Evolutionary conservation across 2,113 vertebrate species (phyloP), one percentile per base, ranked within the genome.

Genomic region (Colossoma macropomum): DNA sequence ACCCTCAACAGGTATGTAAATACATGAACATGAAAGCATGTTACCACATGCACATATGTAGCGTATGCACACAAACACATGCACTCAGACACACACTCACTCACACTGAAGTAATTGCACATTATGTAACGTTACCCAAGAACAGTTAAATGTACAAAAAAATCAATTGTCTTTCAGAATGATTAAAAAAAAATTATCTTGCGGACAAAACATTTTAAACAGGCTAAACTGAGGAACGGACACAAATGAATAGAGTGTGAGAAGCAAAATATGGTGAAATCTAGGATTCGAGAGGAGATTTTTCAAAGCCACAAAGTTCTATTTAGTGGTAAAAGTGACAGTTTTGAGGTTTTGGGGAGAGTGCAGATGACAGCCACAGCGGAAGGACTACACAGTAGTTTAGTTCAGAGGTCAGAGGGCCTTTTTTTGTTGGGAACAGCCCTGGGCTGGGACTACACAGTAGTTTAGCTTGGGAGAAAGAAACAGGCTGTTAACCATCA

Each of bases 331-430:
- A 25, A 65, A 74, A 45, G 50, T 74, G 60, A 84, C 77, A 62
- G 54, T 60, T 63, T 70, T 66, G 69, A 19, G 60, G 45, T 0
- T 27, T 48, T 48, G 80, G 83, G 73, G 72, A 85, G 68, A 89
- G 73, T 83, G 83, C 77, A 87, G 77, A 74, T 62, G 59, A 65
- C 23, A 19, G 27, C 81, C 71, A 86, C 76, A 84, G 75, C 60
- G 27, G 65, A 86, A 76, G 75, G 85, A 86, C 87, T 87, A 85
- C 87, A 87, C 84, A 86, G 82, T 65, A 81, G 82, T 81, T 84
- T 45, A 54, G 73, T 71, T 77, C 63, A 82, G 77, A 82, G 75
- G 71, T 84, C 52, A 84, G 28, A 79, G 82, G 75, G 82, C 82
- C 38, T 75, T 75, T 62, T 25, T 62, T 27, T 10, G 59, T 45